These are phyloP conservation scores for Hydra vulgaris DNA, from an alignment of 30 jellyfish, hydroid and myxozoan species.

Conservation along the genomic window DNA sequence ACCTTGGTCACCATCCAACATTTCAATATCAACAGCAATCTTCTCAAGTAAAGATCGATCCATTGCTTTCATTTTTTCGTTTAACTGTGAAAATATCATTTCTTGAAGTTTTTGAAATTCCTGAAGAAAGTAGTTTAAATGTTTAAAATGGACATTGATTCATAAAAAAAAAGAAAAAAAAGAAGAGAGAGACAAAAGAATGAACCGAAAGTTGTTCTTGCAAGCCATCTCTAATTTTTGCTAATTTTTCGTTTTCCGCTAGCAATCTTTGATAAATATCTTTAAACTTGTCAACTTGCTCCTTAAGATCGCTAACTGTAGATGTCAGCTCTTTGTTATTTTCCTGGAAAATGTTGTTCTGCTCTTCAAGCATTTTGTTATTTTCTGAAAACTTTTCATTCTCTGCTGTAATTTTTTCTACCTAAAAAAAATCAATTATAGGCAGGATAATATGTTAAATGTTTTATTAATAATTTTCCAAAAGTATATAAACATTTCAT, in stretches of 20 bases:
- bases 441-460: not conserved
- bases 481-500: not conserved
- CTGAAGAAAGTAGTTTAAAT: slow-evolving; percentile 11
- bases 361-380: slow-evolving; percentile 60
- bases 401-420: slow-evolving; percentile 54
- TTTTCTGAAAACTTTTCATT: slow-evolving; percentile 74
- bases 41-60: slow-evolving; percentile 82
- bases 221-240: slow-evolving; percentile 78
- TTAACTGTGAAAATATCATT: slow-evolving; percentile 70
- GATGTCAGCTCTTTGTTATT: slow-evolving; percentile 56
- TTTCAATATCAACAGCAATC: slow-evolving; percentile 82
- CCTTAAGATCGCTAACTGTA: slow-evolving; percentile 67
- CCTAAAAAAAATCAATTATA: slow-evolving; percentile 51
- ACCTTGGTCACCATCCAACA: slow-evolving; percentile 94
- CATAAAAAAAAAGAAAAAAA: not conserved
- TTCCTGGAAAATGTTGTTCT: slow-evolving; percentile 52
- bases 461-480: not conserved
- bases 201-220: slow-evolving; percentile 65
- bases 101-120: slow-evolving; percentile 79
- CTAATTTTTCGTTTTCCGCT: slow-evolving; percentile 76
- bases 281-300: slow-evolving; percentile 71
- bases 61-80: slow-evolving; percentile 88
- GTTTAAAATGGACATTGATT: not conserved
- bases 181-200: not conserved
- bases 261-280: slow-evolving; percentile 63